Base-by-base conservation (phyloP, 2,797 vertebrate genomes). In the Rhodeus uyekii region DNA sequence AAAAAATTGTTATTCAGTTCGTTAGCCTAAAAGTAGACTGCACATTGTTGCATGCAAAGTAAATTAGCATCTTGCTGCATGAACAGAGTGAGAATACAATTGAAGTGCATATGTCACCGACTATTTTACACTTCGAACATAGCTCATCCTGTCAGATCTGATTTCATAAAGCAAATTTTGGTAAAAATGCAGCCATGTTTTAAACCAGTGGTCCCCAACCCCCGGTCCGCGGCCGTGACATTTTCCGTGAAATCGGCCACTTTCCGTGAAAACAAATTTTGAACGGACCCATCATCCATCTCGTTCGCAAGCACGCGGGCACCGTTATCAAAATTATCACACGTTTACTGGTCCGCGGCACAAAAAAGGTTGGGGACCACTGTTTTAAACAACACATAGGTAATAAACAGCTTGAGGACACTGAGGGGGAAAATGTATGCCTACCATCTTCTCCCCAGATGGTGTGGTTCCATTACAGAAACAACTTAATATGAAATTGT, bases 401-500 rank as follows among this genome's bases (percentile, higher is more conserved):
- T 9, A 53, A 27, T 55, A 55, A 67, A 67, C 8, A 32, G 42
- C 48, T 67, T 58, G 50, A 81, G 79, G 79, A 68, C 76, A 87
- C 18, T 42, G 53, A 58, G 48, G 19, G 24, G 44, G 58, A 77
- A 58, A 55, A 71, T 34, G 16, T 46, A 63, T 78, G 76, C 67
- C 76, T 69, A 75, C 63, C 65, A 72, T 68, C 50, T 77, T 83
- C 50, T 63, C 76, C 48, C 71, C 83, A 83, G 81, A 76, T 42
- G 27, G 61, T 68, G 75, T 39, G 34, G 34, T 75, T 82, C 34
- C 10, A 75, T 83, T 83, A 79, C 32, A 75, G 69, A 16, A 79
- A 77, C 61, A 46, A 85, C 69, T 83, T 77, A 76, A 74, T 34
- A 60, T 86, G 79, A 84, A 85, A 89, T 87, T 89, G 90, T 89